Percentiles rank a stretch among this genome's conserved stretches.
Evolutionary conservation across 2,888 invertebrate genomes (phyloP).

Genomic region (Abrostola tripartita): DNA sequence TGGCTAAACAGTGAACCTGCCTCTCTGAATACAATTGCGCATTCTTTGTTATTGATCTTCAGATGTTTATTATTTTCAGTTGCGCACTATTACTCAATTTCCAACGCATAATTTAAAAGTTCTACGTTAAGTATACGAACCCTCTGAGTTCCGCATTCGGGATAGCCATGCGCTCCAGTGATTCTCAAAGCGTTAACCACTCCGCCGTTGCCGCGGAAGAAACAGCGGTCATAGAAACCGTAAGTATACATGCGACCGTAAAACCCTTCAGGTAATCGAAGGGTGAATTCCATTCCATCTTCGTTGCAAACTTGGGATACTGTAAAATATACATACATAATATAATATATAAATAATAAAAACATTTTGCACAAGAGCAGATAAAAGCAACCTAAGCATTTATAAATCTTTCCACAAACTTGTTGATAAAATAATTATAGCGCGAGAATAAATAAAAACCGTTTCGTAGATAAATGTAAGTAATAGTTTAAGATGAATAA

Average conservation of each 20-base stretch:
- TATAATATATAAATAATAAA: background rate
- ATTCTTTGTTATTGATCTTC: too few relatives aligned
- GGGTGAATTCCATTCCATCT: conserved; percentile 97
- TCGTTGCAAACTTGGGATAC: conserved; percentile 97
- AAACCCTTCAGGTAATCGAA: conserved; percentile 96
- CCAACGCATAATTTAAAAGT: too few relatives aligned
- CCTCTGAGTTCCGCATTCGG: conserved; percentile 96
- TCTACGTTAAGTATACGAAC: conserved; percentile 73
- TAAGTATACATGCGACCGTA: conserved; percentile 97
- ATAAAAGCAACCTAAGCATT: background rate
- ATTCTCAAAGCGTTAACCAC: conserved; percentile 94
- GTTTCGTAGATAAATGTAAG: too few relatives aligned
- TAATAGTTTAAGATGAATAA: too few relatives aligned
- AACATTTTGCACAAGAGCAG: background rate
- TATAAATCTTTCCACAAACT: too few relatives aligned
- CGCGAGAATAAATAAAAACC: too few relatives aligned
- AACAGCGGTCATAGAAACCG: conserved; percentile 96
- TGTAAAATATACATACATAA: conserved; percentile 68
- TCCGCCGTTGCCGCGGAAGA: conserved; percentile 96
- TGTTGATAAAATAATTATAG: too few relatives aligned
- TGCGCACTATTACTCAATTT: too few relatives aligned
- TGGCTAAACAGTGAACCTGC: background rate
- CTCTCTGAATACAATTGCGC: too few relatives aligned
- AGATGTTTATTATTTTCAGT: too few relatives aligned
- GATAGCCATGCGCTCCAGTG: conserved; percentile 97